These are phyloP conservation scores for Porites australiensis DNA, from an alignment of 64 coral and sea anemone species.

Conservation along the genomic window DNA sequence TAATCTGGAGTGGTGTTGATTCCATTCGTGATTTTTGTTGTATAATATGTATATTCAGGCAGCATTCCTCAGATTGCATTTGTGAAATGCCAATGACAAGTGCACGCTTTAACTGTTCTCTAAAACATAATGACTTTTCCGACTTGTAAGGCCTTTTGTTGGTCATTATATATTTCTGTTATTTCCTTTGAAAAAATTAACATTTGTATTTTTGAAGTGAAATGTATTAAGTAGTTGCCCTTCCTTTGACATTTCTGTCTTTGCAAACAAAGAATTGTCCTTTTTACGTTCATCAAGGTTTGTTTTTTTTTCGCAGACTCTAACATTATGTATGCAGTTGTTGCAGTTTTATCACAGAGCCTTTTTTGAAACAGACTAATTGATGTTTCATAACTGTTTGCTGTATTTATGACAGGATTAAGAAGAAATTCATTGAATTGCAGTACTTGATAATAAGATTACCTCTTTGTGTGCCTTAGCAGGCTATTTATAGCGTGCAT, in stretches of 20 bases:
- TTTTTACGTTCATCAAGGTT: not conserved
- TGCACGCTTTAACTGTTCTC: not conserved
- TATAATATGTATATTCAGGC: not conserved
- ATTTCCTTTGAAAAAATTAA: not conserved
- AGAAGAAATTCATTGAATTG: conserved; percentile 1
- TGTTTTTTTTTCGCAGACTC: not conserved
- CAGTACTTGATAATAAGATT: not conserved
- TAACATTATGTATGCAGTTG: not conserved
- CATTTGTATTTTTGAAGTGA: not conserved
- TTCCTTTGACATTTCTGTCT: not conserved
- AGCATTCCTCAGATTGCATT: conserved; percentile 50
- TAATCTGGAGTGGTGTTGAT: not conserved
- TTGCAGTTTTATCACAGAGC: not conserved
- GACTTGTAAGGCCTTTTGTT: not conserved
- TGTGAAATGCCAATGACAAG: not conserved
- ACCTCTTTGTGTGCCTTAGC: not conserved
- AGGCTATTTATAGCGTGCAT: not conserved
- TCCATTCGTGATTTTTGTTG: not conserved
- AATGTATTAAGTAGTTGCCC: not conserved
- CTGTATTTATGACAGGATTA: not conserved
- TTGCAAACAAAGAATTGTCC: not conserved
- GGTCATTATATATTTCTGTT: not conserved
- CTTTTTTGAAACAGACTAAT: too few species aligned
- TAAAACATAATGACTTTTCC: not conserved
- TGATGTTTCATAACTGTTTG: not conserved